Evolutionary conservation across 2,797 vertebrate species (phyloP), one percentile per base, ranked within the genome.

Genomic region (Pristis pectinata): DNA sequence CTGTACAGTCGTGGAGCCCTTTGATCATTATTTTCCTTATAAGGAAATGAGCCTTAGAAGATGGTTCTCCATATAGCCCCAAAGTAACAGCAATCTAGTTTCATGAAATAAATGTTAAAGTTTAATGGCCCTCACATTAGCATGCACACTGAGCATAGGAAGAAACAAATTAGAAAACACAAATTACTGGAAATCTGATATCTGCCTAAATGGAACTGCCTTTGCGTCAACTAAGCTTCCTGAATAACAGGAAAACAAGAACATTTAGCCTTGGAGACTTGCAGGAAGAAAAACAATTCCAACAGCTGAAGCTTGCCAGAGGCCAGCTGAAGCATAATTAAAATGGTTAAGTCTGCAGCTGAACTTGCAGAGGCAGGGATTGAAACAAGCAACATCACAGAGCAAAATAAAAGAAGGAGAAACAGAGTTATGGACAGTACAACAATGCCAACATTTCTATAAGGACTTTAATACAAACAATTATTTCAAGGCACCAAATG

Each of bases 161-260:
- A 91, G 59, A 37, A 8, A 22, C 61, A 67, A 91, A 91, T 61
- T 67, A 37, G 87, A 91, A 67, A 41, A 19, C 7, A 24, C n/a
- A 1, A 67, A 91, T 41, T 24, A 41, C 87, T 91, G n/a, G 19
- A 91, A 67, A 91, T 67, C n/a, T 67, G 87, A 41, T 37, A 67
- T 67, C 59, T 37, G 19, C 19, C 87, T 37, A 17, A 91, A 67
- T 37, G n/a, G 59, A 67, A 91, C 61, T 67, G 87, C 87, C 61
- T 10, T n/a, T n/a, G 24, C 41, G 87, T 67, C 87, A 91, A 91
- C 59, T 8, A 67, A 41, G 87, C 9, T 64, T 91, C 87, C 87
- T 91, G 87, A 67, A 67, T 67, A 91, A 91, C 87, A 91, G 87
- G 87, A 91, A 91, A 91, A 10, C 59, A 91, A 22, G n/a, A 91